phyloP scores from a whole-genome alignment of 2,113 vertebrate species.

The Bubalus kerabau region DNA sequence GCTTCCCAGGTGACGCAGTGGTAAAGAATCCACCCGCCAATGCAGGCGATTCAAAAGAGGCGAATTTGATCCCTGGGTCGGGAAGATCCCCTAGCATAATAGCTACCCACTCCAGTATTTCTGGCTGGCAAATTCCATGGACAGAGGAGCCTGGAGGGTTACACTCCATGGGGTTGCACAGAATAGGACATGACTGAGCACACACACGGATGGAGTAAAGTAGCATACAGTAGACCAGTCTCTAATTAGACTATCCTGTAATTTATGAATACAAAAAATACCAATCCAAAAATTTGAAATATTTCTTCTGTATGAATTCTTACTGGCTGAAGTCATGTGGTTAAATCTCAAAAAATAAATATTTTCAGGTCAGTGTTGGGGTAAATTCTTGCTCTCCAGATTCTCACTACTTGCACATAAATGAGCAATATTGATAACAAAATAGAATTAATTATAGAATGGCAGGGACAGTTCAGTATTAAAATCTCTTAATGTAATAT shows the following conservation, averaged over 20 bases:
- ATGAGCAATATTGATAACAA: neutral
- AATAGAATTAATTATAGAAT: constrained; percentile 19
- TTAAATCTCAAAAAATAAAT: neutral
- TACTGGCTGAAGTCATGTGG: neutral
- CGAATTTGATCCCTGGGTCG: neutral
- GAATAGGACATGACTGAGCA: neutral
- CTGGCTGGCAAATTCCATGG: neutral
- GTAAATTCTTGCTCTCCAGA: neutral
- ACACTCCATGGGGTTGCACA: neutral
- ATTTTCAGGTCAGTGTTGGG: neutral
- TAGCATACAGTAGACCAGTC: neutral
- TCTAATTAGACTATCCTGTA: neutral
- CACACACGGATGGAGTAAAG: neutral
- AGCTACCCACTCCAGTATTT: neutral
- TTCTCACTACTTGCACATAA: neutral
- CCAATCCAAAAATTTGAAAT: neutral
- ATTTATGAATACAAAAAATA: neutral
- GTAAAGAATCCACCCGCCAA: neutral
- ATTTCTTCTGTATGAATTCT: neutral
- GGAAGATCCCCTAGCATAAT: neutral
- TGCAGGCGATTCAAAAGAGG: neutral
- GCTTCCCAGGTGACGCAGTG: neutral
- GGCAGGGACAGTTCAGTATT: neutral
- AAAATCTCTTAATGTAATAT: neutral
- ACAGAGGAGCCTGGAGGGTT: neutral